These are phyloP conservation scores for Alfaro cultratus DNA, from an alignment of 2,797 vertebrate species.

Conservation along the genomic window DNA sequence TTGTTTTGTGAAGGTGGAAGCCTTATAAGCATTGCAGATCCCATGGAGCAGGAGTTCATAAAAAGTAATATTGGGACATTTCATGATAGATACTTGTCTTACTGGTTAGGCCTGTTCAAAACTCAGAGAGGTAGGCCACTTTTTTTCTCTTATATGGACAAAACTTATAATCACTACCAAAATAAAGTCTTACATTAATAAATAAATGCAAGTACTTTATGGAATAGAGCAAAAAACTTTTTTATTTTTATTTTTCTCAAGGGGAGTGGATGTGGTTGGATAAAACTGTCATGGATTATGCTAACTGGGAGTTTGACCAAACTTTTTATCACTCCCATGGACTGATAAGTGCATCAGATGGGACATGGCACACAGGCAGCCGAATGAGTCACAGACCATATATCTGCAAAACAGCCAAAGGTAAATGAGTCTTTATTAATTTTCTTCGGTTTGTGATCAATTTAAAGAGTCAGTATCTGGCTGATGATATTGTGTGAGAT, in stretches of 20 bases:
- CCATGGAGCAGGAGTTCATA: not conserved
- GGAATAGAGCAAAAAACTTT: not conserved
- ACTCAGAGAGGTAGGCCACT: not conserved
- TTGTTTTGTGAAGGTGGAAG: not conserved
- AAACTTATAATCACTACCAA: too few species aligned
- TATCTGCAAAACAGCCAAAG: constrained; percentile 62
- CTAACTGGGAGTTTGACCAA: constrained; percentile 28
- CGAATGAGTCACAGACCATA: fast-evolving
- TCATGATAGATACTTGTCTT: not conserved
- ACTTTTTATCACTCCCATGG: fast-evolving
- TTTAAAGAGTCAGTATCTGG: too few species aligned
- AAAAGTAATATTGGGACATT: not conserved
- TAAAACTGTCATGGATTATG: constrained; percentile 30
- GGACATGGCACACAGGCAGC: not conserved
- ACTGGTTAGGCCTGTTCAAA: not conserved
- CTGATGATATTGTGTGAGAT: too few species aligned
- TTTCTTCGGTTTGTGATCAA: not conserved
- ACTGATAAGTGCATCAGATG: not conserved
- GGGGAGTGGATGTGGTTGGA: constrained; percentile 55
- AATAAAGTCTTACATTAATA: too few species aligned
- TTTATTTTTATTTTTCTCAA: constrained; percentile 10
- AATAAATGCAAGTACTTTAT: not conserved
- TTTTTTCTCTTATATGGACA: too few species aligned
- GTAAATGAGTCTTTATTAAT: constrained; percentile 18
- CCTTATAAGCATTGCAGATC: not conserved